These are phyloP conservation scores for Gadopsis marmoratus DNA, from an alignment of 2,797 vertebrate genomes.

Conservation along the genomic window DNA sequence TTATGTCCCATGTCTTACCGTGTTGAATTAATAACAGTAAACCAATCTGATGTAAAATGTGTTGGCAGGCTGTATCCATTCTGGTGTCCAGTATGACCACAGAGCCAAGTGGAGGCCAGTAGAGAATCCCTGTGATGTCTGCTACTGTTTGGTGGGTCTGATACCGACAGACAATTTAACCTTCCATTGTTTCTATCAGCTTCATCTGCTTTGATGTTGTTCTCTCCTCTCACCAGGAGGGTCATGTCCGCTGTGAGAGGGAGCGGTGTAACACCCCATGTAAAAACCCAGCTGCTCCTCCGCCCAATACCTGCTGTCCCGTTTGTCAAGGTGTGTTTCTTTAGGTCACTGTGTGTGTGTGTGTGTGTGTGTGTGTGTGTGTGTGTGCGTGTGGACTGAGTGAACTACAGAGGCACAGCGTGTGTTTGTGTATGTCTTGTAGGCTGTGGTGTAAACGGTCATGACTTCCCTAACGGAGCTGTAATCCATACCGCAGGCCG, in stretches of 20 bases:
- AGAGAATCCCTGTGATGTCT: conserved; percentile 79
- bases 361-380: background rate
- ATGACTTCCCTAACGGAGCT: conserved; percentile 75
- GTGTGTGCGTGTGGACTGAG: background rate
- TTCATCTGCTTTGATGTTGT: background rate
- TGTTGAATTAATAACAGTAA: background rate
- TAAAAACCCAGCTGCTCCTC: conserved; percentile 73
- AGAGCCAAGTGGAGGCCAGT: conserved; percentile 73
- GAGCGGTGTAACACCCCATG: conserved; percentile 76
- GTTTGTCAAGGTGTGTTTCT: conserved; percentile 79
- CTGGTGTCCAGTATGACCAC: conserved; percentile 72
- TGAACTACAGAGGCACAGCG: background rate
- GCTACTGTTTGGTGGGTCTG: conserved; percentile 81
- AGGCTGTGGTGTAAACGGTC: conserved; percentile 82
- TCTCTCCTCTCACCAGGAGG: conserved; percentile 71
- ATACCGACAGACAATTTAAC: background rate
- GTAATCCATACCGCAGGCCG: conserved; percentile 67
- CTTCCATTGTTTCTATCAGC: background rate
- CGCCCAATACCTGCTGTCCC: conserved; percentile 79
- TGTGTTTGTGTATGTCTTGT: conserved; percentile 47
- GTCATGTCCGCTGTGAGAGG: conserved; percentile 75
- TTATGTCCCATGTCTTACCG: background rate
- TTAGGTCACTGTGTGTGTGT: background rate
- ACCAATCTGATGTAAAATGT: conserved; percentile 23
- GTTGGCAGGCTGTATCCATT: conserved; percentile 78